A percentile compares a stretch with the other conserved stretches of the same genome.
phyloP scores from a whole-genome alignment of 2,113 vertebrate genomes.

The Brachirus orientalis region DNA sequence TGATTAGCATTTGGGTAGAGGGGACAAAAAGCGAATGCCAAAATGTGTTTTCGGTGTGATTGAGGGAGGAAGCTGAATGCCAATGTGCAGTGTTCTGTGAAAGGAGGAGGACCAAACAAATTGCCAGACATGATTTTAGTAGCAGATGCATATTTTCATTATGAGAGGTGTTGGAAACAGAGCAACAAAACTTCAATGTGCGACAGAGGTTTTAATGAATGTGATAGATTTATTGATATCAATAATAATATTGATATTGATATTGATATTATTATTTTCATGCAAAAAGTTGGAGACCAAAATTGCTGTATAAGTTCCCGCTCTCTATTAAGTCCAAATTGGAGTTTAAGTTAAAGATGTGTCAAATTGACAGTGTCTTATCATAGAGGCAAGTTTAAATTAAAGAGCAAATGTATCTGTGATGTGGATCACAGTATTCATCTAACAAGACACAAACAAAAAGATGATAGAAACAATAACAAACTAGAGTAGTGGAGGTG shows the following conservation, averaged over 20 bases:
- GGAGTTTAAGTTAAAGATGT: too few species aligned
- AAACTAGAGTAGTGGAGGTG: conserved; percentile 25
- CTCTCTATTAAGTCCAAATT: too few species aligned
- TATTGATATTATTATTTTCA: too few species aligned
- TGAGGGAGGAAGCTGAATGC: conserved; percentile 55
- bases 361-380: too few species aligned
- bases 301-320: too few species aligned
- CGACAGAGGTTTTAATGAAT: background rate
- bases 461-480: too few species aligned
- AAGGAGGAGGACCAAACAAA: conserved; percentile 57
- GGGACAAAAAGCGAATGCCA: conserved; percentile 59
- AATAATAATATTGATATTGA: too few species aligned
- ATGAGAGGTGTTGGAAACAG: conserved; percentile 10
- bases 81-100: conserved; percentile 54
- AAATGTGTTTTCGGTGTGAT: conserved; percentile 63
- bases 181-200: background rate
- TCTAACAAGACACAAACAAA: too few species aligned
- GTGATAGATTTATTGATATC: too few species aligned
- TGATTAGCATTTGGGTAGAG: conserved; percentile 73
- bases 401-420: too few species aligned
- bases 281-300: background rate
- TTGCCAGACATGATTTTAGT: conserved; percentile 65
- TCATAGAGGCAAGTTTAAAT: too few species aligned
- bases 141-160: conserved; percentile 51
- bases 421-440: too few species aligned